Base-by-base conservation (phyloP, 2,113 vertebrate genomes). In the Gobio gobio region DNA sequence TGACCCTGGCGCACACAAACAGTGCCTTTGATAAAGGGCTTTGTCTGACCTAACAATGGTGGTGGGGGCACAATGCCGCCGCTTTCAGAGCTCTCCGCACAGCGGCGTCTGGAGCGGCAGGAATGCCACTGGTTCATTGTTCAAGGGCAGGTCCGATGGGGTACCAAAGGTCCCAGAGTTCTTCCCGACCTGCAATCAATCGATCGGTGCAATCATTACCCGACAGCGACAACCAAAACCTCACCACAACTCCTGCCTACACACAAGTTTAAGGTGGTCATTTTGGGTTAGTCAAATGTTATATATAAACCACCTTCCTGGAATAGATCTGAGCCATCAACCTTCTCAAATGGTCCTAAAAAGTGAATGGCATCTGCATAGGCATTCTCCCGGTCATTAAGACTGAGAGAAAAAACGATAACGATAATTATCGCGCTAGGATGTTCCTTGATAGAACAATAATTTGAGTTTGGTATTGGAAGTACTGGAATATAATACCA, bases 41-140 rank as follows among this genome's bases (percentile, higher is more conserved):
- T 90, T 85, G 82, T 89, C 68, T 86, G 78, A 87, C 68, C 74
- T 40, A 87, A 90, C 89, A 89, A 90, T 86, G 78, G n/a, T 68
- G 68, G 26, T 56, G 26, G 33, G 64, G 66, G 66, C 85, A 88
- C 87, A 90, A 86, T 86, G 70, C 4, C 33, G 61, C 40, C 20
- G 24, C 63, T 83, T 86, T 85, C 56, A 83, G 33, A 74, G 74
- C 61, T 75, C 74, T 64, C 63, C 12, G 73, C n/a, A 68, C 40
- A 12, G 36, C 16, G 80, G 76, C 14, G 75, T 78, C 61, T 72
- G 68, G 81, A 64, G 54, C 8, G 36, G 33, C 18, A 81, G 83
- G 81, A 83, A 87, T 82, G 81, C 70, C 72, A 83, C 47, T 26
- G 49, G 29, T 33, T 75, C 49, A 70, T 78, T 70, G 73, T 83